Conservation (phyloP, 2,888 invertebrate species). For the Melieria picta region DNA sequence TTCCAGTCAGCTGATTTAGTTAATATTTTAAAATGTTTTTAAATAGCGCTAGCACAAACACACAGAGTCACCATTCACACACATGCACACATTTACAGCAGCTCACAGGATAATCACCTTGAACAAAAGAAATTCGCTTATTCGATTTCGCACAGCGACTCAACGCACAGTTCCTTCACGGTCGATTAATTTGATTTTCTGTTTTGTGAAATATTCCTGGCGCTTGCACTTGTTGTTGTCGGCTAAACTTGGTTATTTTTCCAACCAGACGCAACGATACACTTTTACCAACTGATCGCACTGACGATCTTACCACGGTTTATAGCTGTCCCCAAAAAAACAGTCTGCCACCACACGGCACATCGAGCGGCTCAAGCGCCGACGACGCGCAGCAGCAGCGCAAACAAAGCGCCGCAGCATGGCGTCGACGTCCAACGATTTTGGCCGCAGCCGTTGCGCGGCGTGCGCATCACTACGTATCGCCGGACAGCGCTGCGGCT, state of each 20-base stretch:
- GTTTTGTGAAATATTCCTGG: background rate
- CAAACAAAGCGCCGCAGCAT: background rate
- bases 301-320: constrained; percentile 64
- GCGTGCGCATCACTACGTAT: background rate
- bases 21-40: no score
- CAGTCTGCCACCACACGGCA: constrained; percentile 37
- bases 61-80: no score
- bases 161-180: constrained; percentile 6
- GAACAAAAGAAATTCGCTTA: no score
- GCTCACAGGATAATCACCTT: no score
- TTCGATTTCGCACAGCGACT: no score
- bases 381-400: background rate
- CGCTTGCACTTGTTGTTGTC: constrained; percentile 12
- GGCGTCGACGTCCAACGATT: background rate
- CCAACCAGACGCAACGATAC: constrained; percentile 62
- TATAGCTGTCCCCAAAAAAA: constrained; percentile 66
- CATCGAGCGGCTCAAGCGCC: constrained; percentile 16
- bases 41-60: no score
- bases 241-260: constrained; percentile 24
- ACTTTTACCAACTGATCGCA: constrained; percentile 66
- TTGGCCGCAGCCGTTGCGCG: background rate
- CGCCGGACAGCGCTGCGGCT: no score
- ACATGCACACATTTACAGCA: no score
- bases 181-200: background rate
- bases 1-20: no score